Conservation (phyloP, 1,140 invertebrate genomes). For the Thrips palmi region DNA sequence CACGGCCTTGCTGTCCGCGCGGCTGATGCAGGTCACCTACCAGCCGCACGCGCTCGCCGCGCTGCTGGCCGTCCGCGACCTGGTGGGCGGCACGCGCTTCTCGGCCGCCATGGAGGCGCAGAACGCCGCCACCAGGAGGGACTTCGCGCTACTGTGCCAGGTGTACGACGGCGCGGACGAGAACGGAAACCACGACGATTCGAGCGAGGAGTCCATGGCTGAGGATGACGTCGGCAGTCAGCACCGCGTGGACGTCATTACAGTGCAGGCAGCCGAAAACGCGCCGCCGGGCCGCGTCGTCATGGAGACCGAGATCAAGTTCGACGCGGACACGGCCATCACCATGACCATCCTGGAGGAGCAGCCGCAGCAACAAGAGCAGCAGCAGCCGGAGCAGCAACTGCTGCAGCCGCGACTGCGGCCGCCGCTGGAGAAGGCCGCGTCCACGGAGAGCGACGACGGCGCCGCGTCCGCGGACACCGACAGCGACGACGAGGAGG, state of each 20-base stretch:
- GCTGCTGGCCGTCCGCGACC: constrained; percentile 40
- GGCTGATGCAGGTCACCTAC: constrained; percentile 40
- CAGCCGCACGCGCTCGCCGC: constrained; percentile 48
- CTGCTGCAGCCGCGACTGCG: too few relatives aligned
- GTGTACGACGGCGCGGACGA: constrained; percentile 23
- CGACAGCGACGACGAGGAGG: constrained; percentile 27
- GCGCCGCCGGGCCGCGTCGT: constrained; percentile 31
- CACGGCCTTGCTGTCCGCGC: too few relatives aligned
- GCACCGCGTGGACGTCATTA: constrained; percentile 7
- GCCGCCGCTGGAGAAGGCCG: too few relatives aligned
- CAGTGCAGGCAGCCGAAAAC: neutral
- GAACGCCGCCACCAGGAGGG: constrained; percentile 33
- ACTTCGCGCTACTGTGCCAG: constrained; percentile 46
- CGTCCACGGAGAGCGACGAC: constrained; percentile 22
- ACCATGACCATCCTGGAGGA: constrained; percentile 65
- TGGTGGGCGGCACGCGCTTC: constrained; percentile 41
- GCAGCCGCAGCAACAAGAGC: too few relatives aligned
- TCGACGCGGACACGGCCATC: constrained; percentile 52
- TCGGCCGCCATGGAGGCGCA: constrained; percentile 27
- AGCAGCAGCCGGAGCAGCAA: too few relatives aligned
- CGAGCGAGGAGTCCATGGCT: constrained; percentile 2
- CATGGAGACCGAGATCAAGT: constrained; percentile 61
- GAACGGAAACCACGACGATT: constrained; percentile 8
- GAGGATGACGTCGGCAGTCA: constrained; percentile 5
- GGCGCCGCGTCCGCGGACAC: constrained; percentile 24